A percentile compares a stretch with the other conserved stretches of the same genome.
Evolutionary conservation across 2,113 vertebrate genomes (phyloP).

Genomic region (Mohoua ochrocephala): DNA sequence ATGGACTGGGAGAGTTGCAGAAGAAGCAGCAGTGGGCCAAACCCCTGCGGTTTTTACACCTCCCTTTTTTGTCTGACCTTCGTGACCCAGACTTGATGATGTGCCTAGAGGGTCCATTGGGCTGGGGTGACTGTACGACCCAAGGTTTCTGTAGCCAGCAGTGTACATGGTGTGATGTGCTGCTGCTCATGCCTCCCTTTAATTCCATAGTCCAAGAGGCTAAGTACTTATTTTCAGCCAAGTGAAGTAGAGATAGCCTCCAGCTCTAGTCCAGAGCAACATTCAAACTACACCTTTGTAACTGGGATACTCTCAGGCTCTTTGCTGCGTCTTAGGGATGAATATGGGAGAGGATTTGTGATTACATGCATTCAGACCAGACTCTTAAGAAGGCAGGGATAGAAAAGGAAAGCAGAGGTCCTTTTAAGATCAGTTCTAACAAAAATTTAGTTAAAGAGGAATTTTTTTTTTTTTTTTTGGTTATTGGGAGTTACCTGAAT

Average conservation of each 20-base stretch:
- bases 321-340: not conserved
- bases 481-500: not conserved
- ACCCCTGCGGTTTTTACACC: not conserved
- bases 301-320: not conserved
- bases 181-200: not conserved
- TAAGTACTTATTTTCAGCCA: not conserved
- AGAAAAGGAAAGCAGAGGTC: not conserved
- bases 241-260: not conserved
- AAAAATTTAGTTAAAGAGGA: not conserved
- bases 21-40: not conserved
- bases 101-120: not conserved
- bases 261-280: not conserved
- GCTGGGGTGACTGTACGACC: not conserved
- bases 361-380: not conserved
- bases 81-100: not conserved
- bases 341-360: not conserved
- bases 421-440: not conserved
- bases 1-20: not conserved
- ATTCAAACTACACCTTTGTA: not conserved
- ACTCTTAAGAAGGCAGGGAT: not conserved
- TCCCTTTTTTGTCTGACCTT: not conserved
- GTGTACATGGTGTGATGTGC: not conserved
- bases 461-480: not conserved
- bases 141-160: not conserved
- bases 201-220: conserved; percentile 36